A percentile compares a stretch with the other conserved stretches of the same genome.
Evolutionary conservation across 1,140 invertebrate genomes (phyloP).

Genomic region (Coptotermes formosanus): DNA sequence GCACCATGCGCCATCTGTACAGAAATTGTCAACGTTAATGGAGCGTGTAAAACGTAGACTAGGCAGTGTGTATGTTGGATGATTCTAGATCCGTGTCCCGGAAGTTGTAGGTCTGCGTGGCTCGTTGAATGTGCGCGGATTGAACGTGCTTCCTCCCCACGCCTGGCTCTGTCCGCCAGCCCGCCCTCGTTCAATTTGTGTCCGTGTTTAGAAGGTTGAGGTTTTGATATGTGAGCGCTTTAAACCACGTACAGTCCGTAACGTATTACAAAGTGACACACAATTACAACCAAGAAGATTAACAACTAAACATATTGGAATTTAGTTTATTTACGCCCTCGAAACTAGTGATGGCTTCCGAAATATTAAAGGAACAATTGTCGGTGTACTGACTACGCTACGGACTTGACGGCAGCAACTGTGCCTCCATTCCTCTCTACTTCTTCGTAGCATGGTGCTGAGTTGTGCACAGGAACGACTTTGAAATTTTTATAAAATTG

Average conservation of each 20-base stretch:
- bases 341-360: too few species aligned
- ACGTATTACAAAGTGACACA: not conserved
- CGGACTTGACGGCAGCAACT: too few species aligned
- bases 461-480: too few species aligned
- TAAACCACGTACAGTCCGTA: not conserved
- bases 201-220: conserved; percentile 31
- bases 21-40: not conserved
- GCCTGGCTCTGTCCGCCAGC: not conserved
- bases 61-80: not conserved
- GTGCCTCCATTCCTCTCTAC: too few species aligned
- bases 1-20: not conserved
- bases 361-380: too few species aligned
- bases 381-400: too few species aligned
- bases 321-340: too few species aligned
- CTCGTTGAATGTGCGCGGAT: conserved; percentile 1
- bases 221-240: conserved; percentile 29
- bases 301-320: too few species aligned
- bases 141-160: conserved; percentile 11
- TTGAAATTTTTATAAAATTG: too few species aligned
- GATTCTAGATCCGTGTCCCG: conserved; percentile 1
- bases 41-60: too few species aligned
- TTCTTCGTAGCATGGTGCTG: too few species aligned
- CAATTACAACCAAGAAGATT: too few species aligned
- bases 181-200: conserved; percentile 31
- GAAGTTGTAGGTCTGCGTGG: not conserved